phyloP scores from a whole-genome alignment of 2,888 invertebrate species.

The Oscheius sp. region DNA sequence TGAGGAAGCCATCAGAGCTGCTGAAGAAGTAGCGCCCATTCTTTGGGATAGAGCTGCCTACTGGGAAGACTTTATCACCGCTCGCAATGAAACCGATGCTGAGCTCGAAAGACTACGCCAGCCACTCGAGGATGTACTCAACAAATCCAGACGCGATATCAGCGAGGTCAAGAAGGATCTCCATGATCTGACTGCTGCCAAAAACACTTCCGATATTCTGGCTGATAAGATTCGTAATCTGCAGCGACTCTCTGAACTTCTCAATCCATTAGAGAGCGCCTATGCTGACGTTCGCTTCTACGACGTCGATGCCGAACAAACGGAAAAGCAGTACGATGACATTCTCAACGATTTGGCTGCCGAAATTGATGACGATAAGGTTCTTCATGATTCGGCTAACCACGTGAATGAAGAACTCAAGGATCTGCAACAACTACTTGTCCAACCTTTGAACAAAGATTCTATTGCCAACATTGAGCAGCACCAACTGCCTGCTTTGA shows the following conservation, averaged over 20 bases:
- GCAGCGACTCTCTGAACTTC: conserved; percentile 53
- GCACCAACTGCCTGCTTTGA: conserved; percentile 42
- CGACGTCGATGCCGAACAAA: conserved; percentile 59
- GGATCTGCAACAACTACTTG: conserved; percentile 33
- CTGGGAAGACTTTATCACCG: conserved; percentile 51
- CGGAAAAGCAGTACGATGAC: conserved; percentile 53
- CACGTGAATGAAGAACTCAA: conserved; percentile 47
- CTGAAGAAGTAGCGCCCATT: conserved; percentile 38
- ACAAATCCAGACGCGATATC: conserved; percentile 32
- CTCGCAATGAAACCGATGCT: conserved; percentile 51
- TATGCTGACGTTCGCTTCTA: conserved; percentile 61
- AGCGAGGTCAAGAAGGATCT: conserved; percentile 38
- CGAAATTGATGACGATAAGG: conserved; percentile 49
- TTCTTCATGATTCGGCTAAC: conserved; percentile 46
- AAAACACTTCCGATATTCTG: conserved; percentile 37
- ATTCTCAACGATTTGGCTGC: conserved; percentile 40
- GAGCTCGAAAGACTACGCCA: conserved; percentile 44
- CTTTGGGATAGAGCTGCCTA: conserved; percentile 46
- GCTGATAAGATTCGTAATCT: conserved; percentile 41
- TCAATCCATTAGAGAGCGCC: conserved; percentile 58
- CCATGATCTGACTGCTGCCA: conserved; percentile 30
- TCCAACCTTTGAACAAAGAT: conserved; percentile 22
- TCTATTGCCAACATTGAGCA: conserved; percentile 21
- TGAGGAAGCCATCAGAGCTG: conserved; percentile 35
- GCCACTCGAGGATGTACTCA: conserved; percentile 36